phyloP scores from a whole-genome alignment of 2,888 invertebrate species.

The Dexiosoma caninum region DNA sequence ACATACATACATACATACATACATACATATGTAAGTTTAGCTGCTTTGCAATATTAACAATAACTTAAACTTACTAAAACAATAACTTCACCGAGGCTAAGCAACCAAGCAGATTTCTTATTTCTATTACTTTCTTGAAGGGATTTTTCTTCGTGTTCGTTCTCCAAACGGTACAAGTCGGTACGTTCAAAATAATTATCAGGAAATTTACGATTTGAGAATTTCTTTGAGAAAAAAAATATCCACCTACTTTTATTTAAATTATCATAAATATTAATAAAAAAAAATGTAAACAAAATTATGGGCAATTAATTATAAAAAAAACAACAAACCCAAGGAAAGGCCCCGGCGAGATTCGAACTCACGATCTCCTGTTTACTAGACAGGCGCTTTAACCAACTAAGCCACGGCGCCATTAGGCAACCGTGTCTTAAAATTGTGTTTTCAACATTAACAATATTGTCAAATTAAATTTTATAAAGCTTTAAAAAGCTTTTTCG shows the following conservation, averaged over 20 bases:
- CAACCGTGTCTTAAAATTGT: accelerated
- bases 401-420: conserved; percentile 76
- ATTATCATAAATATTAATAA: background rate
- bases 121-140: background rate
- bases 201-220: background rate
- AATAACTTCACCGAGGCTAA: conserved; percentile 56
- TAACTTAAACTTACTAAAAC: conserved; percentile 61
- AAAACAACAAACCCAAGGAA: background rate
- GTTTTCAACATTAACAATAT: background rate
- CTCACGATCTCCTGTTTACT: conserved; percentile 78
- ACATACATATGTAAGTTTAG: no score
- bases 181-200: background rate
- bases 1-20: no score
- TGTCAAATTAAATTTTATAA: background rate
- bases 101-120: conserved; percentile 36
- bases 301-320: no score
- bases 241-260: no score
- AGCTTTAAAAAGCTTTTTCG: conserved; percentile 10
- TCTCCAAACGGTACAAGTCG: background rate
- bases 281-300: background rate
- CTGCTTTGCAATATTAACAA: conserved; percentile 1
- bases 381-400: conserved; percentile 78
- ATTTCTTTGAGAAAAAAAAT: no score
- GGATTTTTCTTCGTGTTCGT: background rate
- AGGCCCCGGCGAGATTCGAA: conserved; percentile 78